A percentile compares a stretch with the other conserved stretches of the same genome.
Evolutionary conservation across 2,113 vertebrate genomes (phyloP).

Genomic region (Silurus asotus): DNA sequence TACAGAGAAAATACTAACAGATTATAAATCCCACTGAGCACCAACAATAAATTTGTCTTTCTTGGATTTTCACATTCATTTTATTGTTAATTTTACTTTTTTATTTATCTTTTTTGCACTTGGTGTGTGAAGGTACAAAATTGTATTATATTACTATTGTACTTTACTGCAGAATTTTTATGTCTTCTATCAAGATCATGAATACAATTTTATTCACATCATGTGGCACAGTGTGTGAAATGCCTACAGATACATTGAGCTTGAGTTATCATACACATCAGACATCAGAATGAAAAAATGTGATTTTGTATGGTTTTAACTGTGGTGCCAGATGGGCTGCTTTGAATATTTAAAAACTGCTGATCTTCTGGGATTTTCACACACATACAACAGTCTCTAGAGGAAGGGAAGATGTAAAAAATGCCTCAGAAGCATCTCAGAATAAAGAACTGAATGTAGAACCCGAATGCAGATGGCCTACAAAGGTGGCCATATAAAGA

Average conservation of each 20-base stretch:
- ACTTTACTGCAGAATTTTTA: not conserved
- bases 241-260: not conserved
- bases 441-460: not conserved
- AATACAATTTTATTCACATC: not conserved
- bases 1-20: not conserved
- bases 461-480: no score
- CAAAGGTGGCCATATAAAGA: no score
- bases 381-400: not conserved
- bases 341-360: not conserved
- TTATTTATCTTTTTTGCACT: not conserved
- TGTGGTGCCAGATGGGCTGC: not conserved
- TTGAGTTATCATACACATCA: not conserved
- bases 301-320: not conserved
- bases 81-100: not conserved
- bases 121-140: not conserved
- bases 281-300: not conserved
- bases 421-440: not conserved
- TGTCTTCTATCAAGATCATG: not conserved
- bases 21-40: not conserved
- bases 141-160: no score
- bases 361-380: constrained; percentile 7
- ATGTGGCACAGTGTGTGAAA: not conserved
- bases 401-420: not conserved
- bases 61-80: not conserved
- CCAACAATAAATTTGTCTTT: not conserved